Base-by-base conservation (phyloP, 2,113 vertebrate genomes). In the Centropus unirufus region DNA sequence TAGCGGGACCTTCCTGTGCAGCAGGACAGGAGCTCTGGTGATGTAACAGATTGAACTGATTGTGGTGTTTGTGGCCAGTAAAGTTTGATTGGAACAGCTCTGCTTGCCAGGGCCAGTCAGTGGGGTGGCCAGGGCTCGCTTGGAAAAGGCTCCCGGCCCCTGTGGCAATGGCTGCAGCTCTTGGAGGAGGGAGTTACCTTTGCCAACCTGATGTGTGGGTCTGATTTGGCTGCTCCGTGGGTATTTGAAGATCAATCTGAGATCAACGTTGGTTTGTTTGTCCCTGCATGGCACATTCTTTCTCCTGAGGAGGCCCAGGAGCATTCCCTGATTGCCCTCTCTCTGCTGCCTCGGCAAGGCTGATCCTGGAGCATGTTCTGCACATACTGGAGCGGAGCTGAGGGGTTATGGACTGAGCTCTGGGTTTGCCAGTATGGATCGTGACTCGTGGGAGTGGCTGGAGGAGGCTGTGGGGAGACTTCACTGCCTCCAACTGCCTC, bases 181-280 rank as follows among this genome's bases (percentile, higher is more conserved):
- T 13, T 23, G 55, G 40, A 26, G 47, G 24, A 61, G 26, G 22
- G 23, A 59, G 21, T 3, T 49, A 18, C 9, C 54, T 40, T 16
- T 51, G 51, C 32, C 22, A 29, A 0, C 49, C 22, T 23, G 29
- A 46, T 1, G 0, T 30, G 27, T 26, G 11, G 47, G 19, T 57
- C 40, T 58, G 46, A 2, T 39, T 22, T 23, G 1, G 6, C 57
- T 34, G 36, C 57, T 87, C 57, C 5, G 0, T 18, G 57, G 17
- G 42, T 14, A 32, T 23, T 42, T 64, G 75, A 36, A 36, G 57
- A 22, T 34, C 2, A 39, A 4, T 52, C 13, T 8, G 32, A 78
- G 47, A 54, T 39, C 61, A 14, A 39, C 8, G 3, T 21, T 5
- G 5, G 8, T 27, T 64, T 2, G 2, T 22, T n/a, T 61, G 30